These are phyloP conservation scores for Pongo abelii DNA, from an alignment of 2,113 vertebrate genomes.

Conservation along the genomic window DNA sequence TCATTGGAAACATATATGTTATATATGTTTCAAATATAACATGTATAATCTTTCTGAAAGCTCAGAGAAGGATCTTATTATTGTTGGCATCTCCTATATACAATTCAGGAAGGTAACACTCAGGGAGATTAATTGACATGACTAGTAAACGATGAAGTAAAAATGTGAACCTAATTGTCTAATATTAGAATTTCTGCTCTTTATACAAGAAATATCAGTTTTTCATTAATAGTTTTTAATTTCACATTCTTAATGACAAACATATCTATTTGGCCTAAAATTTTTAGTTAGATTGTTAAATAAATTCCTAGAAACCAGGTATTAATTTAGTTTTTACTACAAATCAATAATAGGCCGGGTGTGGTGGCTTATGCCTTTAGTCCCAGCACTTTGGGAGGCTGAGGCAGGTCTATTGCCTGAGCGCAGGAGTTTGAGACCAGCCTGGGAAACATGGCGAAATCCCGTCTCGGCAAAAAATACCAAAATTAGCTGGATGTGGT, in stretches of 20 bases:
- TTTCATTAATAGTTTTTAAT: constrained; percentile 11
- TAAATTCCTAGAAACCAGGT: neutral
- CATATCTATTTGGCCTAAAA: neutral
- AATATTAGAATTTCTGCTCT: neutral
- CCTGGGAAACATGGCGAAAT: neutral
- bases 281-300: neutral
- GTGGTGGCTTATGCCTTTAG: neutral
- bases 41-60: neutral
- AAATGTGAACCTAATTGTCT: neutral
- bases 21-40: neutral
- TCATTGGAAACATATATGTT: neutral
- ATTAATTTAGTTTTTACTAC: neutral
- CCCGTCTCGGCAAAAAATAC: neutral
- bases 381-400: neutral
- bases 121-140: neutral
- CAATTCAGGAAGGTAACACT: neutral
- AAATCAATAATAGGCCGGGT: neutral
- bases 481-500: neutral
- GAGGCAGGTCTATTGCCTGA: neutral
- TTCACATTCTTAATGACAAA: neutral
- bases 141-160: neutral
- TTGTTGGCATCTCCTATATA: neutral
- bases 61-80: neutral
- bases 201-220: neutral
- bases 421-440: neutral